Percentiles rank a stretch among this genome's conserved stretches.
Evolutionary conservation across 2,797 vertebrate genomes (phyloP).

Genomic region (Hippoglossus hippoglossus): DNA sequence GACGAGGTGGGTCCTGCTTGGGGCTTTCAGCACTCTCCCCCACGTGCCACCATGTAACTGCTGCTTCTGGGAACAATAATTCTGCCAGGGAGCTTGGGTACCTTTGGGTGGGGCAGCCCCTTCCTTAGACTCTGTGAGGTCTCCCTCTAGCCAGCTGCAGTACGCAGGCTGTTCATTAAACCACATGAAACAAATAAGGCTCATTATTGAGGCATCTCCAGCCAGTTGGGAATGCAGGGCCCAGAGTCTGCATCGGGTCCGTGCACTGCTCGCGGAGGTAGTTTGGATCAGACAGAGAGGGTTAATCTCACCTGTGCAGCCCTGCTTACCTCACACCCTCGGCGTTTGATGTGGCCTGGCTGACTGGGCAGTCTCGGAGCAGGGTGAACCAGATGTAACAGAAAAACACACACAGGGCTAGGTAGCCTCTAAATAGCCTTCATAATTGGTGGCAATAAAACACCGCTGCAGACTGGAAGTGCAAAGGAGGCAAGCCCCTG

Average conservation of each 20-base stretch:
- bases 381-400: constrained; percentile 77
- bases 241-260: constrained; percentile 9
- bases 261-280: constrained; percentile 15
- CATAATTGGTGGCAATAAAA: constrained; percentile 86
- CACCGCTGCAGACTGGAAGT: constrained; percentile 79
- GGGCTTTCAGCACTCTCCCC: constrained; percentile 53
- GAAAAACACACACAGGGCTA: constrained; percentile 75
- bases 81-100: constrained; percentile 49
- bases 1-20: constrained; percentile 44
- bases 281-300: constrained; percentile 27
- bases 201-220: constrained; percentile 68
- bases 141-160: constrained; percentile 74
- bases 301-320: constrained; percentile 57
- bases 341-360: constrained; percentile 82
- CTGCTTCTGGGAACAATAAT: constrained; percentile 74
- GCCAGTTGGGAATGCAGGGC: constrained; percentile 50
- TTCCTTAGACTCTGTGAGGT: constrained; percentile 75
- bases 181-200: constrained; percentile 86
- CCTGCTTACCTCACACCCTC: constrained; percentile 59
- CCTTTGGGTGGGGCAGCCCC: constrained; percentile 68
- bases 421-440: constrained; percentile 81
- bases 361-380: constrained; percentile 65
- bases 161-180: constrained; percentile 76
- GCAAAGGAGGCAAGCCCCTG: constrained; percentile 72
- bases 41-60: constrained; percentile 57